Evolutionary conservation across 1,140 invertebrate species (phyloP), one percentile per base, ranked within the genome.

Genomic region (Leptinotarsa undecemlineata): DNA sequence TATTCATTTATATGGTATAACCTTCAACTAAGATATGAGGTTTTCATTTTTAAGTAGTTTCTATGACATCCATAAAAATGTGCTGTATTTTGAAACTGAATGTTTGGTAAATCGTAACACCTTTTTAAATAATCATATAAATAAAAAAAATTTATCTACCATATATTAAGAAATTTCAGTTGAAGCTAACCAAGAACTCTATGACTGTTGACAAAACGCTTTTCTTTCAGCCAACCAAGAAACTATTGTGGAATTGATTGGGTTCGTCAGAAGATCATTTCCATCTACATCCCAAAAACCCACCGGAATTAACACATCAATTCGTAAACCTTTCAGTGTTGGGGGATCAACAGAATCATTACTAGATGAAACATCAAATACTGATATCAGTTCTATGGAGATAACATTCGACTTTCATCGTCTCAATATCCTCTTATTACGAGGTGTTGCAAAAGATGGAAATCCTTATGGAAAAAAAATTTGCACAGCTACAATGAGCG

Each of bases 391-490:
- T 17, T 78, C 48, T 77, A 92, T 92, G 2, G 94, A 97, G 87
- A 89, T 98, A 33, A 94, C 92, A 23, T 97, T 98, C 82, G 95
- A 98, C 83, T 98, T 98, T 85, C 94, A 96, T 84, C 90, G 95
- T 17, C 86, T 98, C 42, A 97, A 96, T 84, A 91, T 98, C 68
- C 85, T 98, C 20, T 87, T 98, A 71, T 86, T 98, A 60, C 87
- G 95, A 74, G 93, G 94, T 8, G 89, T 94, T 0, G 87, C 93
- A 76, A 90, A 90, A 78, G 92, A 94, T 76, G 91, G 91, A 76
- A 87, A 86, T 75, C 84, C 92, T 33, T 87, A 91, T 47, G 96
- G 94, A 0, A 90, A 92, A 76, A 98, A 98, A 89, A 95, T 98
- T 77, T 96, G 95, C 47, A 98, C 96, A 1, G 94, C 95, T 19